Evolutionary conservation across 2,113 vertebrate genomes (phyloP).

Genomic region (Tragelaphus buxtoni): DNA sequence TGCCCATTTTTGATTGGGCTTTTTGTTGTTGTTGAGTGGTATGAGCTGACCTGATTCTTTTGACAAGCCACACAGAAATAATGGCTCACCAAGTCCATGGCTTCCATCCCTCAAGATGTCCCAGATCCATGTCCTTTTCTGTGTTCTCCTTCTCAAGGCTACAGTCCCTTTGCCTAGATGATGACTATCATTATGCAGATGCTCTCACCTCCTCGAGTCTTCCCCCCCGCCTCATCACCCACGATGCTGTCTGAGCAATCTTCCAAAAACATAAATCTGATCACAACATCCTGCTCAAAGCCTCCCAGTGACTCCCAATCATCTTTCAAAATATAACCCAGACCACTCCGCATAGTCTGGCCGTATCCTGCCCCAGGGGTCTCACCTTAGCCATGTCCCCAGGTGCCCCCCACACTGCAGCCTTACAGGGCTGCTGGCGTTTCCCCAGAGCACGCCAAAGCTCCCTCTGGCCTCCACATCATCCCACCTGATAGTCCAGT

Average conservation of each 20-base stretch:
- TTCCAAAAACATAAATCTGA: not conserved
- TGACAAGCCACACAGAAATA: not conserved
- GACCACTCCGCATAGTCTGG: not conserved
- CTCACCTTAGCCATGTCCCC: not conserved
- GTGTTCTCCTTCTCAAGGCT: not conserved
- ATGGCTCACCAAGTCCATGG: not conserved
- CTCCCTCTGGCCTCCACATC: not conserved
- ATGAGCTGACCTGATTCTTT: not conserved
- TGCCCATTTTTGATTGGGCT: not conserved
- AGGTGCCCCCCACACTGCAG: accelerated
- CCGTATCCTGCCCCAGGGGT: not conserved
- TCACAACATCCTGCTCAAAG: not conserved
- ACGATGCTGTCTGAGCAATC: not conserved
- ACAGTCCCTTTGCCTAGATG: not conserved
- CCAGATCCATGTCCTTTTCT: not conserved
- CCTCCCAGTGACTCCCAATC: not conserved
- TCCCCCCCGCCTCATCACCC: accelerated
- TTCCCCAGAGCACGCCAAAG: not conserved
- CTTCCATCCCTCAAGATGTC: not conserved
- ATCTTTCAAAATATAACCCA: not conserved
- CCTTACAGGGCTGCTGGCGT: not conserved
- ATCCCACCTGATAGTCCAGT: not conserved
- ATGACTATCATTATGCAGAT: accelerated
- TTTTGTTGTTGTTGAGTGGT: not conserved
- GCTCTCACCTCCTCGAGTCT: not conserved